Percentiles rank a stretch among this genome's conserved stretches.
phyloP scores from a whole-genome alignment of 2,888 invertebrate species.

The Mamestra brassicae region DNA sequence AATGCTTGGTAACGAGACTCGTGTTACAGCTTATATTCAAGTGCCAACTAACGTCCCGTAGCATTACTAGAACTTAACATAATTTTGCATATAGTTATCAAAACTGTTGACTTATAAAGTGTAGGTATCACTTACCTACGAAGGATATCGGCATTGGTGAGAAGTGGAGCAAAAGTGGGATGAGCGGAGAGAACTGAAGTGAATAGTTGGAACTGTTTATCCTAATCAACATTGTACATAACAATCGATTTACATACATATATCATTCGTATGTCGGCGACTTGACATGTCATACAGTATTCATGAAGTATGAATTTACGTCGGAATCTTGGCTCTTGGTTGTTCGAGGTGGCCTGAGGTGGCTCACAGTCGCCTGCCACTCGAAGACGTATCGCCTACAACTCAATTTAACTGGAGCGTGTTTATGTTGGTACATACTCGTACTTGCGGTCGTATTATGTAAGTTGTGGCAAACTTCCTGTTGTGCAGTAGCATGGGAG shows the following conservation, averaged over 20 bases:
- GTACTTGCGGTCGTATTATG: constrained; percentile 32
- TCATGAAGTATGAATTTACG: constrained; percentile 33
- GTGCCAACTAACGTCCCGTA: neutral
- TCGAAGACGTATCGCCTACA: constrained; percentile 12
- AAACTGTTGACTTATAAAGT: neutral
- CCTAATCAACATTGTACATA: constrained; percentile 27
- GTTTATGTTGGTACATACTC: constrained; percentile 20
- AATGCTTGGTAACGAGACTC: neutral
- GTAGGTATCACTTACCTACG: neutral
- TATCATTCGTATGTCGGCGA: constrained; percentile 16
- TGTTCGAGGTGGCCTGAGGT: constrained; percentile 3
- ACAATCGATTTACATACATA: constrained; percentile 23
- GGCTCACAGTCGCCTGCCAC: constrained; percentile 9
- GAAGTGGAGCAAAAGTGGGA: neutral
- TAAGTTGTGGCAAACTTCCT: constrained; percentile 48
- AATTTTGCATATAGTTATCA: constrained; percentile 21
- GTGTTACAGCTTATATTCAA: neutral
- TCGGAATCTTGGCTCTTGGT: constrained; percentile 23
- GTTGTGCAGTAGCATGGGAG: constrained; percentile 17
- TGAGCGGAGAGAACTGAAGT: neutral
- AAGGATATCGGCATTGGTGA: neutral
- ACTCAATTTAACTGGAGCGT: constrained; percentile 51
- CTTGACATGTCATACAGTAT: constrained; percentile 30
- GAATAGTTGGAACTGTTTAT: constrained; percentile 12
- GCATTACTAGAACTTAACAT: constrained; percentile 12